Evolutionary conservation across 2,888 invertebrate species (phyloP), one percentile per base, ranked within the genome.

Genomic region (Bugula neritina): DNA sequence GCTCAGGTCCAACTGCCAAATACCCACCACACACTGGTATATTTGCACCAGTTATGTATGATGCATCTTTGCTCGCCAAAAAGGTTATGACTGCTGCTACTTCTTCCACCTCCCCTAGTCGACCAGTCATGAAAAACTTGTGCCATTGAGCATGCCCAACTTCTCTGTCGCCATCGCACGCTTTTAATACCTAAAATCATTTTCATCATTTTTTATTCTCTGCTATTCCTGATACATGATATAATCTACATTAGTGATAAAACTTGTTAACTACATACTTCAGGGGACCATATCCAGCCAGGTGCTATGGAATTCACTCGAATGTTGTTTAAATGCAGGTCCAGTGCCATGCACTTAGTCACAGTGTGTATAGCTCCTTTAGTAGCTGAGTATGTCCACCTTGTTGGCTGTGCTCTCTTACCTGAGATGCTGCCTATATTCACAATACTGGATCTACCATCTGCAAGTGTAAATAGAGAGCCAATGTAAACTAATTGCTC

Each of bases 261-360:
- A n/a, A n/a, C n/a, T n/a, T n/a, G n/a, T n/a, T n/a, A n/a, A n/a
- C n/a, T n/a, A n/a, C 71, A 54, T 71, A 73, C 73, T 63, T 73
- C 73, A 43, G 73, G 73, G 3, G 74, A 71, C 72, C 73, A 74
- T n/a, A 74, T 57, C 52, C 71, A 73, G 23, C 73, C 71, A 0
- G 74, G 74, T 54, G 54, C 63, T 35, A 74, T 63, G n/a, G 74
- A 71, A 72, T 74, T 74, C 0, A 74, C 74, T 35, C 74, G 71
- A 23, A 74, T 74, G 25, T 58, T 69, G 2, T 52, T 57, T 17
- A n/a, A n/a, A 25, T 58, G 54, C 25, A 74, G 71, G 58, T 74
- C 74, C 0, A 74, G 43, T 3, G 73, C 73, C 72, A 74, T 73
- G 69, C 72, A 72, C 63, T 70, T 54, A 29, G 72, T 74, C 54